Conservation (phyloP, 2,113 vertebrate species). For the Aepyceros melampus region DNA sequence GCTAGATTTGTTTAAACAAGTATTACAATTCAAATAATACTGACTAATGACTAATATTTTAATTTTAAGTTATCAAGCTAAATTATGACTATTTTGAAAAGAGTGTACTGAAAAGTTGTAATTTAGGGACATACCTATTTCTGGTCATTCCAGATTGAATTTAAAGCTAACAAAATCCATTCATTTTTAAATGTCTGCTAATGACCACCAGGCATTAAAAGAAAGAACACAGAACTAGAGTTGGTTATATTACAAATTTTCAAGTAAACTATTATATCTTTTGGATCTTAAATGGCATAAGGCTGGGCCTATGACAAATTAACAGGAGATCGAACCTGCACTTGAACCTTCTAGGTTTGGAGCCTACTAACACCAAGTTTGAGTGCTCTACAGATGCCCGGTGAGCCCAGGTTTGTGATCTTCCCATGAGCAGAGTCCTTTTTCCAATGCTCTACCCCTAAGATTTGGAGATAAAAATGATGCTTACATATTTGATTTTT, state of each 20-base stretch:
- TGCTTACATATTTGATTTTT: background rate
- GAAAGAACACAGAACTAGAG: background rate
- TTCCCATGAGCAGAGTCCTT: background rate
- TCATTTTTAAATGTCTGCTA: background rate
- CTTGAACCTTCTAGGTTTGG: background rate
- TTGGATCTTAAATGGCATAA: background rate
- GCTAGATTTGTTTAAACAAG: slow-evolving; percentile 1
- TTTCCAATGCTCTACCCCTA: background rate
- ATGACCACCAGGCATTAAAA: background rate
- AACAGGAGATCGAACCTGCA: background rate
- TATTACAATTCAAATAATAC: slow-evolving; percentile 39
- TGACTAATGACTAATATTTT: slow-evolving; percentile 26
- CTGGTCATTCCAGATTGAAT: background rate
- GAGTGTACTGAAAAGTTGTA: background rate
- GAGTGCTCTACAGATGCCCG: background rate
- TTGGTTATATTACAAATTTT: background rate
- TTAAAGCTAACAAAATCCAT: background rate
- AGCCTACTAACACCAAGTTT: background rate
- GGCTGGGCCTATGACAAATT: background rate
- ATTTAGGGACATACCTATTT: background rate
- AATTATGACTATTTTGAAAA: slow-evolving; percentile 36
- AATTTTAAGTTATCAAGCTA: slow-evolving; percentile 29
- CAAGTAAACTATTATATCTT: background rate
- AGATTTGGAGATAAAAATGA: background rate
- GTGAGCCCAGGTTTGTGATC: background rate